Base-by-base conservation (phyloP, 1,140 invertebrate species). In the Gryllus bimaculatus region DNA sequence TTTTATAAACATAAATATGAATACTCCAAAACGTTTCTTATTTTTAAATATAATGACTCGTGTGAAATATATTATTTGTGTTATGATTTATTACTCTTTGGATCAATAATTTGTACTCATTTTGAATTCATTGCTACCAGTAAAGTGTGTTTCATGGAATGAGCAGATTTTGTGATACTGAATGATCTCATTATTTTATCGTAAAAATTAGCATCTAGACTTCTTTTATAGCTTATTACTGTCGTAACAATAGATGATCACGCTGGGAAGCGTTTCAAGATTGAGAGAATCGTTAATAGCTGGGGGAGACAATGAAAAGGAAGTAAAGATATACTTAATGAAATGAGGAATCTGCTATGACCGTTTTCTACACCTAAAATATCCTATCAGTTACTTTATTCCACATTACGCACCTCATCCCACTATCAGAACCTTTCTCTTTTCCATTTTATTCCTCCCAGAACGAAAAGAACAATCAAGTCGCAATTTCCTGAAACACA, bases 381-480 rank as follows among this genome's bases (percentile, higher is more conserved):
- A 13, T 66, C 18, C 54, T 66, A 66, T 66, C 54, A 66, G 54
- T 66, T 66, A 66, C 54, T 66, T 66, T 66, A 66, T 66, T 66
- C 54, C 18, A 66, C 54, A 66, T 66, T 66, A 66, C 18, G 18
- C 54, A 66, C 54, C 54, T 66, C 54, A 66, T 18, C 10, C 54
- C 54, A 66, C 54, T 66, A 66, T 66, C 54, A 66, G 54, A 66
- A 66, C 54, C 54, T 66, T 66, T 18, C 54, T 66, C 18, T 66
- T 66, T 18, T 66, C 18, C 18, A 13, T 66, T 66, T 10, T 66
- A 66, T 66, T 66, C 54, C 18, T 66, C 54, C 18, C 54, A 18
- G 54, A 66, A 66, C 54, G 54, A 66, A 66, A 66, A 66, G 54
- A 66, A 66, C 54, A 66, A 66, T 66, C 54, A 66, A 66, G 54